phyloP scores from a whole-genome alignment of 2,888 invertebrate species.

The Drosophila eohydei region DNA sequence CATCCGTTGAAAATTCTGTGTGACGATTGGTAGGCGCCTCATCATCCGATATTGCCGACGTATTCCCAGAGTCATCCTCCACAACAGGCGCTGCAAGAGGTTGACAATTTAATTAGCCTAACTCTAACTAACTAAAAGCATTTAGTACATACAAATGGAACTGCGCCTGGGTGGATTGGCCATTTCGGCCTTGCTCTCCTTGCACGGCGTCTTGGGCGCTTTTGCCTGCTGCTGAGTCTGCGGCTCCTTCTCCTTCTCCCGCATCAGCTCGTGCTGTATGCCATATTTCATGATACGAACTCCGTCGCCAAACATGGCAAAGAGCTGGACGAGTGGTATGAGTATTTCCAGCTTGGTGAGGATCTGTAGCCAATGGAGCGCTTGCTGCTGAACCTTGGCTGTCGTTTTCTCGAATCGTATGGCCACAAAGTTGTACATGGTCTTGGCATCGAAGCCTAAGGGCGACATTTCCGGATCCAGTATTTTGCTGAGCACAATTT shows the following conservation, averaged over 20 bases:
- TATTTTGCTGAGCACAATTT: conserved; percentile 95
- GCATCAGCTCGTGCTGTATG: conserved; percentile 85
- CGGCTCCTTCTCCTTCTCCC: conserved; percentile 82
- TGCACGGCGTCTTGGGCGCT: conserved; percentile 80
- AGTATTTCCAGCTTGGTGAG: conserved; percentile 95
- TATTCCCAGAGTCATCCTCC: conserved; percentile 89
- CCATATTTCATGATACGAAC: conserved; percentile 89
- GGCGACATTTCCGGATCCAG: conserved; percentile 98
- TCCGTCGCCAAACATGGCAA: conserved; percentile 95
- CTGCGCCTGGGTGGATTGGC: conserved; percentile 85
- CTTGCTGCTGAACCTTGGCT: conserved; percentile 94
- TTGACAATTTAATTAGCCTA: not conserved
- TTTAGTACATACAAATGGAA: conserved; percentile 86
- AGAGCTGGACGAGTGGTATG: conserved; percentile 93
- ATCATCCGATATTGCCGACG: conserved; percentile 90
- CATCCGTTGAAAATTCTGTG: conserved; percentile 89
- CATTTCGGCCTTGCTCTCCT: conserved; percentile 82
- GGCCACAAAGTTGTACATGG: conserved; percentile 97
- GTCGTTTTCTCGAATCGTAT: conserved; percentile 92
- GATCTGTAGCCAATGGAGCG: conserved; percentile 94
- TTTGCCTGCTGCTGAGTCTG: conserved; percentile 63
- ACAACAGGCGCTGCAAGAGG: conserved; percentile 87
- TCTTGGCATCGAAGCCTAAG: conserved; percentile 96
- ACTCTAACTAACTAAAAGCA: too few species aligned
- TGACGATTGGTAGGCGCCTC: conserved; percentile 87